phyloP scores from a whole-genome alignment of 2,888 invertebrate genomes.

The Apamea crenata region DNA sequence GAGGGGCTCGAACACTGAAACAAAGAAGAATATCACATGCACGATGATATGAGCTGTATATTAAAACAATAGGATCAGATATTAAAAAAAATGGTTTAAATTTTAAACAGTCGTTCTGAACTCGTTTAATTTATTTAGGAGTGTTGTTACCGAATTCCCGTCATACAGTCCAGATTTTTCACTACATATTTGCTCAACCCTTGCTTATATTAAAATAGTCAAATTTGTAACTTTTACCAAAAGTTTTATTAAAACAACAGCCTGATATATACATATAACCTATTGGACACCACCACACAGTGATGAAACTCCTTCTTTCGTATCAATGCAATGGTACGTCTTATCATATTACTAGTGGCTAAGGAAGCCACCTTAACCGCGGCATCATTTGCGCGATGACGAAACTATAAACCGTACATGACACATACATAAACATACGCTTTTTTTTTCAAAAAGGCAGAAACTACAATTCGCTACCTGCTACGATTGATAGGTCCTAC shows the following conservation, averaged over 20 bases:
- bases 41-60: background rate
- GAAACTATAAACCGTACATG: background rate
- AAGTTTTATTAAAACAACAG: background rate
- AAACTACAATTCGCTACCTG: background rate
- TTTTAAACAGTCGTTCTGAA: background rate
- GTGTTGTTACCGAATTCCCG: background rate
- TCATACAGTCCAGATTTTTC: background rate
- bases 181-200: background rate
- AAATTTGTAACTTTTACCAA: background rate
- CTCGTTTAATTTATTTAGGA: background rate
- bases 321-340: background rate
- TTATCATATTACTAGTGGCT: background rate
- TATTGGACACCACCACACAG: background rate
- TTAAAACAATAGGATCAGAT: background rate
- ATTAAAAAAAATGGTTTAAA: background rate
- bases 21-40: background rate
- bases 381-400: background rate
- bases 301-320: background rate
- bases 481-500: background rate
- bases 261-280: background rate
- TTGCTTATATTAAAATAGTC: background rate
- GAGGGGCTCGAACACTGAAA: constrained; percentile 89
- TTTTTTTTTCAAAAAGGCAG: background rate
- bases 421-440: background rate
- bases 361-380: too few relatives aligned